These are phyloP conservation scores for Clarias fuscus DNA, from an alignment of 2,797 vertebrate genomes.

Conservation along the genomic window DNA sequence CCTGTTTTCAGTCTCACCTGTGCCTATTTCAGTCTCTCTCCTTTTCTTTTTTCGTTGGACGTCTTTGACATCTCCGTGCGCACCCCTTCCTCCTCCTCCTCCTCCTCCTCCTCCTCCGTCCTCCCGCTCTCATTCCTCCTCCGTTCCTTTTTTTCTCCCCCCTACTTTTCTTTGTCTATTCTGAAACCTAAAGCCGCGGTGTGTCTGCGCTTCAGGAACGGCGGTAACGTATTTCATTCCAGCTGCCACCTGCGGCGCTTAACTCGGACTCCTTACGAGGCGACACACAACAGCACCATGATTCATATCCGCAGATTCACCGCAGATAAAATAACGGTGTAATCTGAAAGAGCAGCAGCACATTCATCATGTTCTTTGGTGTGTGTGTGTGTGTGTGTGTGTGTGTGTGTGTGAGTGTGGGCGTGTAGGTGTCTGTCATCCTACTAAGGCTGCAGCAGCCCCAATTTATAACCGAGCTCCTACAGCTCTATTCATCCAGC, in stretches of 20 bases:
- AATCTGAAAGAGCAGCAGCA: constrained; percentile 41
- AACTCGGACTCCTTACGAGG: constrained; percentile 34
- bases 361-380: constrained; percentile 47
- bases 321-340: constrained; percentile 50
- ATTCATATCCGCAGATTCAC: constrained; percentile 53
- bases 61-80: constrained; percentile 16
- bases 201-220: constrained; percentile 26
- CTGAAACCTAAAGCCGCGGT: neutral
- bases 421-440: constrained; percentile 34
- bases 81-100: constrained; percentile 6
- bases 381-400: constrained; percentile 33
- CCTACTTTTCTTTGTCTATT: neutral
- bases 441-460: constrained; percentile 24
- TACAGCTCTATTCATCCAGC: neutral
- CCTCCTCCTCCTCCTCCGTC: neutral
- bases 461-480: constrained; percentile 8
- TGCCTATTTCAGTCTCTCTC: constrained; percentile 26
- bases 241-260: constrained; percentile 42
- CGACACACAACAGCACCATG: constrained; percentile 31
- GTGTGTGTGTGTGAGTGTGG: constrained; percentile 32
- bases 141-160: too few species aligned
- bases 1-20: neutral
- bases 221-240: constrained; percentile 32
- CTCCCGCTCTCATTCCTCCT: constrained; percentile 2
- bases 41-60: constrained; percentile 1